Conservation (phyloP, 2,888 invertebrate genomes). For the Chrysolina americana region DNA sequence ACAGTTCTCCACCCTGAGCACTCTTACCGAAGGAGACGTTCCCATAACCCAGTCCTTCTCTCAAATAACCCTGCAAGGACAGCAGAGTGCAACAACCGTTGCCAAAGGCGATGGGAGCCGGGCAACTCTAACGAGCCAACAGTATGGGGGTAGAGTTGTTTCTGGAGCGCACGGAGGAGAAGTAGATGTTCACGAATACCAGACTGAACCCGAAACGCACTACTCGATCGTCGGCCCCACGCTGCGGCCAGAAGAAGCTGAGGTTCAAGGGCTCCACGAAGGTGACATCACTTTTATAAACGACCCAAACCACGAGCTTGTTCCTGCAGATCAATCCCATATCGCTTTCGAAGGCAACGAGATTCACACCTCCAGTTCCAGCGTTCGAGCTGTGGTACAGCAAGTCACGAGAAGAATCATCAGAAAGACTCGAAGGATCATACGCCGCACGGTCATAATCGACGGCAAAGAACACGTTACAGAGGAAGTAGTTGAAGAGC, state of each 20-base stretch:
- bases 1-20: constrained; percentile 74
- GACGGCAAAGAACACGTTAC: constrained; percentile 88
- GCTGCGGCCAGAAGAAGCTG: constrained; percentile 69
- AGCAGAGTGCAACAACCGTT: constrained; percentile 75
- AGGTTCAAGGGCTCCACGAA: constrained; percentile 67
- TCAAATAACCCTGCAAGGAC: constrained; percentile 76
- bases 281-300: constrained; percentile 68
- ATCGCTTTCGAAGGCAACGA: constrained; percentile 62
- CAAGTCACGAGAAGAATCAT: constrained; percentile 86
- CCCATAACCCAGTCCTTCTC: constrained; percentile 73
- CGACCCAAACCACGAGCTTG: constrained; percentile 60
- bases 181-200: constrained; percentile 77
- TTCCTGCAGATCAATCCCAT: constrained; percentile 59
- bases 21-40: constrained; percentile 73
- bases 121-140: constrained; percentile 76
- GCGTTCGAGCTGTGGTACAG: constrained; percentile 85
- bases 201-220: constrained; percentile 75
- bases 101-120: constrained; percentile 75
- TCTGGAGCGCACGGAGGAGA: constrained; percentile 77
- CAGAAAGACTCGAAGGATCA: constrained; percentile 81
- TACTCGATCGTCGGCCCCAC: constrained; percentile 74
- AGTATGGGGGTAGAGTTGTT: constrained; percentile 77
- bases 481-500: constrained; percentile 89
- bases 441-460: constrained; percentile 82
- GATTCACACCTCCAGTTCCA: constrained; percentile 77